Conservation (phyloP, 1,140 invertebrate species). For the Antheraea mylitta region DNA sequence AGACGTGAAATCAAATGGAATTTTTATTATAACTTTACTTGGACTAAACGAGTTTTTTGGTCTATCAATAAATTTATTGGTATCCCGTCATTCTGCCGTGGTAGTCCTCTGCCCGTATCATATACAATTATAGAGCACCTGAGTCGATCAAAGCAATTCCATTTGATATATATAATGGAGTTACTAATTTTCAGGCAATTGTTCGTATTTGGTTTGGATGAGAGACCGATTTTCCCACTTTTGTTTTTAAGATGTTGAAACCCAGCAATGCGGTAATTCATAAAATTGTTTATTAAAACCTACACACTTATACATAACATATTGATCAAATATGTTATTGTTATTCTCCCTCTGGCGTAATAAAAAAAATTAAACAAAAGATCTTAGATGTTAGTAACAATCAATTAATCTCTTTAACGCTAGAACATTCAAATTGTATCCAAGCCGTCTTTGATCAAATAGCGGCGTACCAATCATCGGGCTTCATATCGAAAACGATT, state of each 20-base stretch:
- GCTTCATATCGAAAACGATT: conserved; percentile 27
- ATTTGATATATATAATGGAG: neutral
- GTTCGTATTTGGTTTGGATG: too few relatives aligned
- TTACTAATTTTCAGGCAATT: too few relatives aligned
- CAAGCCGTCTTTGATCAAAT: conserved; percentile 42
- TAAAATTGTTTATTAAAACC: neutral
- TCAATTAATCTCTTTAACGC: conserved; percentile 33
- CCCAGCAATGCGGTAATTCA: neutral
- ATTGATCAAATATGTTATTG: conserved; percentile 4
- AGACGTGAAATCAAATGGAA: conserved; percentile 48
- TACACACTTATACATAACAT: neutral
- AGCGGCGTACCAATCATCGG: conserved; percentile 27
- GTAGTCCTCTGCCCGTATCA: neutral
- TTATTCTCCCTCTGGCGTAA: conserved; percentile 11
- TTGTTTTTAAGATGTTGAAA: neutral
- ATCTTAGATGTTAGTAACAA: conserved; percentile 25
- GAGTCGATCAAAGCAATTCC: neutral
- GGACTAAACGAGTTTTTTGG: conserved; percentile 1
- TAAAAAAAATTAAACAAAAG: conserved; percentile 29
- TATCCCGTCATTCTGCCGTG: neutral
- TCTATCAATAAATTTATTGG: conserved; percentile 1
- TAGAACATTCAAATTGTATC: conserved; percentile 19
- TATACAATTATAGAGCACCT: neutral
- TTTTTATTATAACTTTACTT: conserved; percentile 34
- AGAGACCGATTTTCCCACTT: too few relatives aligned